Evolutionary conservation across 2,797 vertebrate species (phyloP), one percentile per base, ranked within the genome.

Genomic region (Karalla daura): DNA sequence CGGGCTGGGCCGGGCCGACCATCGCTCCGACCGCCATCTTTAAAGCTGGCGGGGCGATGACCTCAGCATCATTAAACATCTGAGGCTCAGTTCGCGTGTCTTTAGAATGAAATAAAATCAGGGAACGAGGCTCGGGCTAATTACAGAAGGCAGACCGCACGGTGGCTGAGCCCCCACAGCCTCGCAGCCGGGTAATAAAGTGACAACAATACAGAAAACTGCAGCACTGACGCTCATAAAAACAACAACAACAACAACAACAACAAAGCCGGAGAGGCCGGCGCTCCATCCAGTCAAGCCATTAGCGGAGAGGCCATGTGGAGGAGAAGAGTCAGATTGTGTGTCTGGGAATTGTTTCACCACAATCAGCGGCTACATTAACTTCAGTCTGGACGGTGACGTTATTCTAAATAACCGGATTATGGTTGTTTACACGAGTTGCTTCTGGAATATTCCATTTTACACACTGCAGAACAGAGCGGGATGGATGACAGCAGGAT

Each of bases 51-150:
- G 63, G 59, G 13, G 44, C 5, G 45, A 80, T 74, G 83, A 74
- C 67, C 58, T 58, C 49, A 76, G 54, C 70, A 6, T 49, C 70
- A 59, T 69, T 73, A 76, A 80, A 83, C 65, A 75, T 76, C 66
- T 40, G 33, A 66, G 46, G 50, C 60, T 62, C 49, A 33, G 43
- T 54, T 74, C n/a, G 55, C 27, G 9, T 28, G 63, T 43, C n/a
- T 63, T 77, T 35, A 39, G 28, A 39, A 65, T 47, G 14, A 24
- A 9, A 47, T 18, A 69, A 84, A 66, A 67, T 43, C 69, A 51
- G 36, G 55, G 69, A 74, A 64, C 13, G n/a, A n/a, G 53, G 45
- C 52, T 66, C 14, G 4, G 41, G 49, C 40, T 79, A 85, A 86
- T 85, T 77, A 73, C 54, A 73, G 74, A 82, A 78, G 60, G 47